These are phyloP conservation scores for Dendrolimus houi DNA, from an alignment of 2,888 invertebrate species.

Conservation along the genomic window DNA sequence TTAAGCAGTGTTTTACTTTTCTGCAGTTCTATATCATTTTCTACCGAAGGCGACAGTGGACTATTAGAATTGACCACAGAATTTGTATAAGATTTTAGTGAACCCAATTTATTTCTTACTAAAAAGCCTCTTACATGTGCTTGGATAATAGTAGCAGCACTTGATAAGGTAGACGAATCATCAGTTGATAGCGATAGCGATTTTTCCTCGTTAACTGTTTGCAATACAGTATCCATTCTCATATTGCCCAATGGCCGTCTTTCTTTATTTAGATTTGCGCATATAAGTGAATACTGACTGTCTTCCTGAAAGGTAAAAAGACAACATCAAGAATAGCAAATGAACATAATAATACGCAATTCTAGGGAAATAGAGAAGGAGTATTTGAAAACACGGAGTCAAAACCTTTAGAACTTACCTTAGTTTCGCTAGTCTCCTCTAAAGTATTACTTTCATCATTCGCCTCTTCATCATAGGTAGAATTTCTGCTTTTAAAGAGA, in stretches of 20 bases:
- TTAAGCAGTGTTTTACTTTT: constrained; percentile 60
- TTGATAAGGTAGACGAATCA: constrained; percentile 67
- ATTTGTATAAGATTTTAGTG: constrained; percentile 54
- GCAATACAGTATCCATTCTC: constrained; percentile 64
- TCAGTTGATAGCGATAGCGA: constrained; percentile 67
- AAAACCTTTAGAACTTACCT: constrained; percentile 22
- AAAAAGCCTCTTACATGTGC: constrained; percentile 82
- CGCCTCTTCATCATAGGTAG: constrained; percentile 51
- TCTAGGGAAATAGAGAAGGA: too few relatives aligned
- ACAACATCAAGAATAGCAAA: too few relatives aligned
- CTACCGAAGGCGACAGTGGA: constrained; percentile 40
- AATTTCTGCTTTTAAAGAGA: constrained; percentile 60
- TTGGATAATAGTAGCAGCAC: constrained; percentile 80
- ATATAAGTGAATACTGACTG: constrained; percentile 21
- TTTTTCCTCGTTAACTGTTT: constrained; percentile 73
- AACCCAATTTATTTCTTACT: constrained; percentile 71
- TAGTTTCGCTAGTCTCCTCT: constrained; percentile 35
- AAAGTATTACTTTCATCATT: constrained; percentile 39
- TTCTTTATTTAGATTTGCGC: constrained; percentile 39
- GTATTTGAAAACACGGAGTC: too few relatives aligned
- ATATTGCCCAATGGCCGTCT: constrained; percentile 50
- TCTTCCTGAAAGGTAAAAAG: constrained; percentile 40
- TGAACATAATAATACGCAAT: too few relatives aligned
- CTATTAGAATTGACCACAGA: constrained; percentile 53
- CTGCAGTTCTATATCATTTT: constrained; percentile 41